Evolutionary conservation across 37 sponge, comb jelly and placozoan genomes (phyloP), one percentile per base, ranked within the genome.

Genomic region (Diacarnus erythraeanus): DNA sequence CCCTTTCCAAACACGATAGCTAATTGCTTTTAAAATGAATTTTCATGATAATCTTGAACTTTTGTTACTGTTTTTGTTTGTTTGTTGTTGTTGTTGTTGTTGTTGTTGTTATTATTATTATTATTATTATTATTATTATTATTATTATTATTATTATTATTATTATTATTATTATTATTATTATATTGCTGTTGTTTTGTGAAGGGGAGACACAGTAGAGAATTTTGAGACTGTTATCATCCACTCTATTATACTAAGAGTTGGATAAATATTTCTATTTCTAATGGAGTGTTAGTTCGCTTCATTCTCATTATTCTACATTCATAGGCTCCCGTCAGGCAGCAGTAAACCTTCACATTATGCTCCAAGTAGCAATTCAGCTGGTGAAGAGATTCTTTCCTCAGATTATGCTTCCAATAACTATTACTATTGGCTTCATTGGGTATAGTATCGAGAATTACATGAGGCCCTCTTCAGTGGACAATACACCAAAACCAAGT

Each of bases 381-480:
- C 34, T 79, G 15, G 64, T 63, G 3, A 83, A 77, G 60, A 34
- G 77, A 8, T 87, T 80, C 63, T 74, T 75, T 31, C 92, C 92
- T 3, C 88, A 87, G 81, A 29, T 92, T 3, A 71, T 92, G 74
- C 84, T 92, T 0, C 92, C 92, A 0, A 66, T 92, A 6, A 92
- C 92, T 3, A 83, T 92, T 38, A 83, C 92, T 3, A 57, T 92
- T 37, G 92, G 92, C 0, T 92, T 78, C 71, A 70, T 92, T 69
- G 92, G 92, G 25, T 92, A 82, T 71, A 41, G 57, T 36, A 31
- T 92, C 22, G 92, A 92, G 66, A 26, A 42, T 2, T 78, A 58
- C 66, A 26, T 87, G 27, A 10, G 66, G 37, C 72, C 77, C 3
- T 17, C 43, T 43, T 21, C 75, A 2, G 66, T 82, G 27, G 39